Conservation (phyloP, 2,797 vertebrate genomes). For the Dendrocincla tyrannina region DNA sequence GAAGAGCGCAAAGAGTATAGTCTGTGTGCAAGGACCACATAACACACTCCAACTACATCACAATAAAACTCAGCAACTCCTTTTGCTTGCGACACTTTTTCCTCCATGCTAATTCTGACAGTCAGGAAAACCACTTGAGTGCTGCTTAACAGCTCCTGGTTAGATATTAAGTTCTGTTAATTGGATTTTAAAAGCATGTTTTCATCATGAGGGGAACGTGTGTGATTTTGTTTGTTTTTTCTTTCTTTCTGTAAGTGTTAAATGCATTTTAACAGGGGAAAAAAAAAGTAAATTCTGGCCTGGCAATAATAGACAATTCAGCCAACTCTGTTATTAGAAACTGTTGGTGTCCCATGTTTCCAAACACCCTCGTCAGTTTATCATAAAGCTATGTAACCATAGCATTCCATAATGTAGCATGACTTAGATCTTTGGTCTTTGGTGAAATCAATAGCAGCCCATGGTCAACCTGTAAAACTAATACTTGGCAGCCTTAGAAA, state of each 20-base stretch:
- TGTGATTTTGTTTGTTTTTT: too few relatives aligned
- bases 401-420: background rate
- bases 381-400: background rate
- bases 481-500: background rate
- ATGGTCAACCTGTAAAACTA: background rate
- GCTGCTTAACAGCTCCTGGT: background rate
- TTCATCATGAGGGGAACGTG: background rate
- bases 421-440: background rate
- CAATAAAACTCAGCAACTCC: background rate
- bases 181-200: background rate
- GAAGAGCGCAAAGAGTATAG: background rate
- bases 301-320: background rate
- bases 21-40: background rate
- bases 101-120: background rate
- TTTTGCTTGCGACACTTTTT: background rate
- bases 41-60: background rate
- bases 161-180: background rate
- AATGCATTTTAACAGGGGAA: background rate
- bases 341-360: background rate
- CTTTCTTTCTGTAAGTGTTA: background rate
- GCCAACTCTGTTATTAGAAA: background rate
- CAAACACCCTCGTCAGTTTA: background rate
- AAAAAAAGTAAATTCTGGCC: background rate
- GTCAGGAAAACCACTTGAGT: background rate
- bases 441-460: background rate